A percentile compares a stretch with the other conserved stretches of the same genome.
phyloP scores from a whole-genome alignment of 53 echinoderm and acorn worm genomes.

The Stichopus horrens region DNA sequence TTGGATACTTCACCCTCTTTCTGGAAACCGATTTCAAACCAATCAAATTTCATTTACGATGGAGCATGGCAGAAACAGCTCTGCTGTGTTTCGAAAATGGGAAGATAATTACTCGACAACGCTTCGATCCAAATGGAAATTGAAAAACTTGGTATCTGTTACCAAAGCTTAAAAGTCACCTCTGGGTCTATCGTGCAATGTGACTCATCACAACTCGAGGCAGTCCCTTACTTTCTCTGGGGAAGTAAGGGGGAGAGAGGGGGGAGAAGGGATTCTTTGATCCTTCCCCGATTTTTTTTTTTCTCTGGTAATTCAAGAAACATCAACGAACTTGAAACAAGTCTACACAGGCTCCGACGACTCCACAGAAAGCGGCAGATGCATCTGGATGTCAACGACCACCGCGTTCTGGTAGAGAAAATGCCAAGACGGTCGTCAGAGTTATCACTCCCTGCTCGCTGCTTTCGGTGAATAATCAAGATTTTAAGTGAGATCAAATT shows the following conservation, averaged over 20 bases:
- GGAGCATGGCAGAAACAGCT: background rate
- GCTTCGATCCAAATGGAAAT: constrained; percentile 19
- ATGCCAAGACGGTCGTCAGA: background rate
- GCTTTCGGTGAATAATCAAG: background rate
- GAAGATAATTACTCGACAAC: constrained; percentile 8
- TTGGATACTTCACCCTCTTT: too few species aligned
- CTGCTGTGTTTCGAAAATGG: constrained; percentile 13
- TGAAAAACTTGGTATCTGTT: constrained; percentile 21
- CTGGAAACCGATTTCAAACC: constrained; percentile 7
- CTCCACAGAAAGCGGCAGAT: background rate
- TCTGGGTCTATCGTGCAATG: background rate
- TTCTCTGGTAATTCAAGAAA: background rate
- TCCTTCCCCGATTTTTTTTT: background rate
- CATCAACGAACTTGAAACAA: background rate
- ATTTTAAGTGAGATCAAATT: background rate
- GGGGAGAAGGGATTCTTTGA: background rate
- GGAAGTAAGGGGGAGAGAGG: too few species aligned
- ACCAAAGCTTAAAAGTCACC: background rate
- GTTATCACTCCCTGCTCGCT: background rate
- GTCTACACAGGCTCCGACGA: background rate
- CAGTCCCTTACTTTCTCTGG: too few species aligned
- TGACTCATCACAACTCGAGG: background rate
- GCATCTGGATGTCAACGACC: background rate
- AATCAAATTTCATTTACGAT: background rate
- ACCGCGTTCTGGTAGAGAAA: background rate